These are phyloP conservation scores for Campoletis raptor DNA, from an alignment of 2,888 invertebrate species.

Conservation along the genomic window DNA sequence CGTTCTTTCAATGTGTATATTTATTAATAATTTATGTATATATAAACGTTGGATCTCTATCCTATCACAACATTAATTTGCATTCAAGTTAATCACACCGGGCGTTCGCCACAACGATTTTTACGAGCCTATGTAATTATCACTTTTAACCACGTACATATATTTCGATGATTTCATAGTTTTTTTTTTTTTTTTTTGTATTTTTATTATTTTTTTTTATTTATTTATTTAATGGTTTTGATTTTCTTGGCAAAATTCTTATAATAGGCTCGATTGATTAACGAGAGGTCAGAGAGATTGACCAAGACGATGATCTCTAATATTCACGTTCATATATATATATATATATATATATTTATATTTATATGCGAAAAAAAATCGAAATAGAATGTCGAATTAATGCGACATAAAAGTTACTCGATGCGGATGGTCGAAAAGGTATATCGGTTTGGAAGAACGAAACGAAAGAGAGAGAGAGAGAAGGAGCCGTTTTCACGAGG, in stretches of 20 bases:
- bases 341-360: neutral
- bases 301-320: constrained; percentile 47
- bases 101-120: constrained; percentile 49
- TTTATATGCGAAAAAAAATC: constrained; percentile 23
- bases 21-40: neutral
- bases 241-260: constrained; percentile 8
- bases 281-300: constrained; percentile 66
- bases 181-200: neutral
- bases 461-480: neutral
- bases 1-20: neutral
- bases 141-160: constrained; percentile 44
- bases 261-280: constrained; percentile 58
- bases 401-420: constrained; percentile 67
- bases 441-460: constrained; percentile 24
- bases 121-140: constrained; percentile 57
- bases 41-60: neutral
- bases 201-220: neutral
- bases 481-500: constrained; percentile 48
- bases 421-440: constrained; percentile 48
- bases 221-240: constrained; percentile 4
- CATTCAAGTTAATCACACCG: constrained; percentile 58
- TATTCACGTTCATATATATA: constrained; percentile 16
- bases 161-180: constrained; percentile 23
- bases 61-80: constrained; percentile 45
- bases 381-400: constrained; percentile 68